These are phyloP conservation scores for Scaptomyza tumidula DNA, from an alignment of 2,888 invertebrate species.

Conservation along the genomic window DNA sequence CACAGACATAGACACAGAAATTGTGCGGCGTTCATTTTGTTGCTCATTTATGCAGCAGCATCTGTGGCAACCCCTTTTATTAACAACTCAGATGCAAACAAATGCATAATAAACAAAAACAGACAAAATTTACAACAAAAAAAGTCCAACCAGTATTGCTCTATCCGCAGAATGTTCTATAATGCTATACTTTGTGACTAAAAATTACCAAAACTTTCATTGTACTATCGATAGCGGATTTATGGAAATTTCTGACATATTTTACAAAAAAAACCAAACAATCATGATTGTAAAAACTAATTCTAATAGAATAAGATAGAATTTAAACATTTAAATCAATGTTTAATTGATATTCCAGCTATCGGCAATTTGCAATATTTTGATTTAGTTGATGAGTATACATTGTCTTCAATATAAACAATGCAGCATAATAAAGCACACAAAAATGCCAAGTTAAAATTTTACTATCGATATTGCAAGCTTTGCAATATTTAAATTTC, in stretches of 20 bases:
- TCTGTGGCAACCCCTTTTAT: conserved; percentile 59
- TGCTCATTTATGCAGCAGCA: conserved; percentile 42
- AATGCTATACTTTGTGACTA: conserved; percentile 32
- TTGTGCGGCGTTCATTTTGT: conserved; percentile 49
- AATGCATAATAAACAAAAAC: conserved; percentile 71
- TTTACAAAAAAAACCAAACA: background rate
- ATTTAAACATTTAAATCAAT: background rate
- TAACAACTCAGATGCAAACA: conserved; percentile 48
- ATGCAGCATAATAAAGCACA: background rate
- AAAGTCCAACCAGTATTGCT: conserved; percentile 61
- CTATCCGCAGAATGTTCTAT: conserved; percentile 45
- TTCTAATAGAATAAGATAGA: background rate
- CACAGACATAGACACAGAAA: conserved; percentile 40
- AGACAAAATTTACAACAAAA: conserved; percentile 67
- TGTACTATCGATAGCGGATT: conserved; percentile 2
- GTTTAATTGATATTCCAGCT: background rate
- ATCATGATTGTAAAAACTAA: no score
- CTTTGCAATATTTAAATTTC: background rate
- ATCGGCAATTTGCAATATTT: background rate
- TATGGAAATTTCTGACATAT: background rate
- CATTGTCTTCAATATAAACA: conserved; percentile 25
- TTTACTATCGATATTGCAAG: background rate
- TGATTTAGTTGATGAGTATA: background rate
- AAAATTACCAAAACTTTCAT: conserved; percentile 21
- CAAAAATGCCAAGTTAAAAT: background rate